Base-by-base conservation (phyloP, 1,140 invertebrate species). In the Rhagoletis zephyria region DNA sequence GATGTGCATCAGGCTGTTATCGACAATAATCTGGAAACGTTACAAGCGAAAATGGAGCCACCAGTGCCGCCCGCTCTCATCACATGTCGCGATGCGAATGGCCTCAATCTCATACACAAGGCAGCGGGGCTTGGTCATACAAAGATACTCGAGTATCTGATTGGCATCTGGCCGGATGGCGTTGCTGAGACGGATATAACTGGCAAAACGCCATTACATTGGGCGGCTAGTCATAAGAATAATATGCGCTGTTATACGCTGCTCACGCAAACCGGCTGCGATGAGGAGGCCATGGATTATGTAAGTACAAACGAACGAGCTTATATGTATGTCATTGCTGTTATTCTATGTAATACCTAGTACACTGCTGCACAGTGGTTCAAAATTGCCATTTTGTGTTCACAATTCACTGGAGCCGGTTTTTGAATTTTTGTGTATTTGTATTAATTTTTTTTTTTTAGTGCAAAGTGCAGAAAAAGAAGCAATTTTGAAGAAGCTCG, bases 181-280 rank as follows among this genome's bases (percentile, higher is more conserved):
- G 93, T 96, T 2, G 94, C 95, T 59, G 94, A 95, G 6, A 93
- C 94, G 56, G 97, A 98, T 91, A 95, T 96, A 88, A 96, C 97
- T 87, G 97, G 97, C 19, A 95, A 97, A 89, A 98, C 97, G 3
- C 96, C 98, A 0, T 93, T 99, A 59, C 98, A 99, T 94, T 99
- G 97, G 90, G 96, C 98, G 0, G 97, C 97, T 4, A 94, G 95
- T 12, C 93, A 95, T 63, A 96, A 95, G 90, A 96, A 96, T 89
- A 95, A 95, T 63, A 95, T 95, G 87, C 93, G 94, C 87, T 95
- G 95, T 87, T 98, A 96, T 89, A 95, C 96, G 89, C 95, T 96
- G 63, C 93, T 98, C 0, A 93, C 96, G 1, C 94, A 95, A 88
- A 92, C 95, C 40, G 97, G 97, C 45, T 96, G 97, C 6, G 96